These are phyloP conservation scores for Gymnobelideus leadbeateri DNA, from an alignment of 2,113 vertebrate genomes.

Conservation along the genomic window DNA sequence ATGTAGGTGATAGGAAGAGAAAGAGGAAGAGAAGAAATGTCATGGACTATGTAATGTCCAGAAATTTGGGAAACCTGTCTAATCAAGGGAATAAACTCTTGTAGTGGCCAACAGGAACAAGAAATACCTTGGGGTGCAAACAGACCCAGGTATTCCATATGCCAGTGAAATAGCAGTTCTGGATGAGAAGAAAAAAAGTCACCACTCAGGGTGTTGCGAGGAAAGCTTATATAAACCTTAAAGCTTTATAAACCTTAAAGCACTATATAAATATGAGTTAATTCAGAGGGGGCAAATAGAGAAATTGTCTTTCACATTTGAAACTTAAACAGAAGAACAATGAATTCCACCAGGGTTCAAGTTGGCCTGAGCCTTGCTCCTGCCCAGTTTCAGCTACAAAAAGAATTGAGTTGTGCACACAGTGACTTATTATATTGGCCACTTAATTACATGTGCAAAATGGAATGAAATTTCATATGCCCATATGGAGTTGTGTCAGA, in stretches of 20 bases:
- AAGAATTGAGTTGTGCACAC: conserved; percentile 27
- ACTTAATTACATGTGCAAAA: conserved; percentile 65
- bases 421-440: conserved; percentile 63
- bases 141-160: not conserved
- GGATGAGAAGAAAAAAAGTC: not conserved
- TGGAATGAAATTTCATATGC: conserved; percentile 56
- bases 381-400: conserved; percentile 46
- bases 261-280: not conserved
- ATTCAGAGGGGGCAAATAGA: not conserved
- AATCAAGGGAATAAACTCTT: not conserved
- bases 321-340: not conserved
- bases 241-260: conserved; percentile 1
- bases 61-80: not conserved
- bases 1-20: not conserved
- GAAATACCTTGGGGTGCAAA: not conserved
- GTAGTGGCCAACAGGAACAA: not conserved
- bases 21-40: not conserved
- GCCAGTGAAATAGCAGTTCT: not conserved
- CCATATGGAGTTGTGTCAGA: conserved; percentile 52
- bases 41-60: not conserved
- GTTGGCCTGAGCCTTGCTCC: conserved; percentile 6
- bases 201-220: not conserved
- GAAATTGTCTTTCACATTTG: not conserved
- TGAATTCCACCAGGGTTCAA: not conserved
- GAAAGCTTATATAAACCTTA: not conserved